Conservation (phyloP, 2,113 vertebrate genomes). For the Ornithorhynchus anatinus region DNA sequence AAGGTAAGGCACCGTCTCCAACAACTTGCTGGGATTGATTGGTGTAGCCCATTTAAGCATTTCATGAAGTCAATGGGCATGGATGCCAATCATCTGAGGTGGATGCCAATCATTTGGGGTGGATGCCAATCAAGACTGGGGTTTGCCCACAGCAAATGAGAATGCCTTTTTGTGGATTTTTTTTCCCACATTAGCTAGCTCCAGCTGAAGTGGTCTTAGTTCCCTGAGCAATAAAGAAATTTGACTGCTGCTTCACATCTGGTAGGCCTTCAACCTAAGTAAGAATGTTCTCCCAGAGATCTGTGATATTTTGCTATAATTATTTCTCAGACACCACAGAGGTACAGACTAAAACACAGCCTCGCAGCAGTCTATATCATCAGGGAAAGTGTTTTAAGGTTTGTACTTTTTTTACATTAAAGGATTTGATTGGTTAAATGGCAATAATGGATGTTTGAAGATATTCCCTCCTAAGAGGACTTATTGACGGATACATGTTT, state of each 20-base stretch:
- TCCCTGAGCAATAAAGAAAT: constrained; percentile 9
- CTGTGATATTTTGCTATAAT: constrained; percentile 54
- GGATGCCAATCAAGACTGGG: too few species aligned
- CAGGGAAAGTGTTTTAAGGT: constrained; percentile 44
- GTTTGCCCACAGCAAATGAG: too few species aligned
- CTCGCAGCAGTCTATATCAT: constrained; percentile 42
- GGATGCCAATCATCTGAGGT: too few species aligned
- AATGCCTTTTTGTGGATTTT: too few species aligned
- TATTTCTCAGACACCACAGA: constrained; percentile 44
- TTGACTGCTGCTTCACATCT: constrained; percentile 47
- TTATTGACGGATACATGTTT: constrained; percentile 5
- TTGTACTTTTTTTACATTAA: constrained; percentile 43
- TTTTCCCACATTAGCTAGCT: neutral
- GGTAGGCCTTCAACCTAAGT: constrained; percentile 28
- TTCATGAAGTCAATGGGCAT: too few species aligned
- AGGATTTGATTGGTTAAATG: constrained; percentile 44
- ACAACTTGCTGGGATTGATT: too few species aligned
- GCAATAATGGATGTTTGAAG: constrained; percentile 24
- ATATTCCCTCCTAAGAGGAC: neutral
- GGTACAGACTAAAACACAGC: constrained; percentile 40
- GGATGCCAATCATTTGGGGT: too few species aligned
- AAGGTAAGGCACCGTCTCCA: too few species aligned
- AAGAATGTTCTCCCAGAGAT: constrained; percentile 17
- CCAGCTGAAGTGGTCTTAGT: neutral
- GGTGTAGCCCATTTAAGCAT: too few species aligned